phyloP scores from a whole-genome alignment of 1,140 invertebrate species.

The Conopomorpha cramerella region DNA sequence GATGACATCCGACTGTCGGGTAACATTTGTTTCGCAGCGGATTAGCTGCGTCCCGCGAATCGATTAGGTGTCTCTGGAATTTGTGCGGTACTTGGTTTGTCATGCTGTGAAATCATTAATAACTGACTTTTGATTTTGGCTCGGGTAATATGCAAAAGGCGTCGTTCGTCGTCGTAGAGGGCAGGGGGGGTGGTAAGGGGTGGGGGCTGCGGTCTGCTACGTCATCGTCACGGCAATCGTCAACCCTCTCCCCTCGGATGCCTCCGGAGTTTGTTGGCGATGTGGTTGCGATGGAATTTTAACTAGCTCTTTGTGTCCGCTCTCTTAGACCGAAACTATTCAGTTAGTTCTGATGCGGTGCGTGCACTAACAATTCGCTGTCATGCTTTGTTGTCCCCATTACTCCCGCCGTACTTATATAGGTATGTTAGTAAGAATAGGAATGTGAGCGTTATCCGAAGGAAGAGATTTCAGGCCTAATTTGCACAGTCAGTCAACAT shows the following conservation, averaged over 20 bases:
- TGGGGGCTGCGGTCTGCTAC: too few relatives aligned
- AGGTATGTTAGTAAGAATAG: too few relatives aligned
- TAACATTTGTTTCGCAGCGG: slow-evolving; percentile 31
- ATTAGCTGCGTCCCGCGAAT: slow-evolving; percentile 12
- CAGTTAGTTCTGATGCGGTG: slow-evolving; percentile 39
- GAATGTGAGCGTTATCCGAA: too few relatives aligned
- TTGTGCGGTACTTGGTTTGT: slow-evolving; percentile 50
- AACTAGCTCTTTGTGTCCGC: slow-evolving; percentile 53
- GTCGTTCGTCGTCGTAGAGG: slow-evolving; percentile 39
- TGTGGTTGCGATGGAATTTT: slow-evolving; percentile 53
- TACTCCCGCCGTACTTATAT: too few relatives aligned
- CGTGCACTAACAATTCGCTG: slow-evolving; percentile 40
- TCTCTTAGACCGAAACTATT: slow-evolving; percentile 51
- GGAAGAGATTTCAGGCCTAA: too few relatives aligned
- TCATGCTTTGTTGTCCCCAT: slow-evolving; percentile 36
- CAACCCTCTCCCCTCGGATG: slow-evolving; percentile 33
- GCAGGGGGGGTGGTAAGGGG: too few relatives aligned
- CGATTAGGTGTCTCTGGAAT: background rate
- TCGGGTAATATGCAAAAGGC: slow-evolving; percentile 47
- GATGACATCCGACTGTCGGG: slow-evolving; percentile 44
- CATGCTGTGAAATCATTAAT: slow-evolving; percentile 51
- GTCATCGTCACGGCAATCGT: slow-evolving; percentile 32
- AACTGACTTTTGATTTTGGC: slow-evolving; percentile 57
- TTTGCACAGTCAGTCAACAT: slow-evolving; percentile 55
- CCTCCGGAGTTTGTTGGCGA: slow-evolving; percentile 49